Evolutionary conservation across 1,140 invertebrate species (phyloP), one percentile per base, ranked within the genome.

Genomic region (Parapsyche elsis): DNA sequence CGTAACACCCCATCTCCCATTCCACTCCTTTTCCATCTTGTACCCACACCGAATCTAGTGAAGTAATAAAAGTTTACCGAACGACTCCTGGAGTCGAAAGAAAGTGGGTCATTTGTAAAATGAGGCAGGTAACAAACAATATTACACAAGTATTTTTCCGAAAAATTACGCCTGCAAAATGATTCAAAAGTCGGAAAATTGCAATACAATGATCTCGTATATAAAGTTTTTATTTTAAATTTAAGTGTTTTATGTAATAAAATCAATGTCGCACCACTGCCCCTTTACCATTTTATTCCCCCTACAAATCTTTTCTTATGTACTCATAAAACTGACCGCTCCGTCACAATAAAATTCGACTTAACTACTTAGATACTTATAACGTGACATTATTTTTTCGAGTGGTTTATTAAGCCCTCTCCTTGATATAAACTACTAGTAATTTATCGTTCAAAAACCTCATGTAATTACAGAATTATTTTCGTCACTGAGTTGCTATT

Each of bases 51-150:
- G 30, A 73, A 7, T 38, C 12, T 26, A 73, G 38, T 38, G 44
- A 73, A 73, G 38, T 49, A 73, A 73, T 73, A 73, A 73, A 73
- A 73, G 71, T 73, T 73, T 19, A 23, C 44, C 71, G 26, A 38
- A 30, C 23, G 21, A 26, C 19, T 38, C 5, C n/a, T 14, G 14
- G 21, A 73, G 23, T 46, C 30, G 71, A 46, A 73, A 46, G 71
- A 73, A 73, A 73, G 71, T 73, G 71, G 71, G 38, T 49, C 45
- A 73, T 73, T 73, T 73, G 71, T 73, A 73, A 73, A 73, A 73
- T 21, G 44, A 45, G 64, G 45, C 45, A 73, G 71, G 71, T 73
- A 73, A 73, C 71, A 73, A 73, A 73, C 71, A 73, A 73, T 73
- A 46, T 73, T 67, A 67, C 71, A 45, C 38, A 21, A 38, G 44